These are phyloP conservation scores for Temnothorax rugatulus DNA, from an alignment of 2,888 invertebrate genomes.

Conservation along the genomic window DNA sequence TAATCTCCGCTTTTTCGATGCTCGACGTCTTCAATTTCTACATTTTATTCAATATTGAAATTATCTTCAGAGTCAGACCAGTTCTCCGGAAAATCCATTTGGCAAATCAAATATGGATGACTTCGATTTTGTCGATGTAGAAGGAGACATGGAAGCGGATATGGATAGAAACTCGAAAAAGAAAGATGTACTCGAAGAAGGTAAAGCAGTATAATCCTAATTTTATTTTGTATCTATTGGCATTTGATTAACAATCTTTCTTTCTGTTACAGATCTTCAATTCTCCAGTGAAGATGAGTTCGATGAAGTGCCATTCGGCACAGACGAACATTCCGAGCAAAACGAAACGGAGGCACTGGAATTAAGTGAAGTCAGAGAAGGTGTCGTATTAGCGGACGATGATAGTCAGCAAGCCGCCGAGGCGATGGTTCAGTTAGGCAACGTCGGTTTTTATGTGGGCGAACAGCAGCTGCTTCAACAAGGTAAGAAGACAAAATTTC, in stretches of 20 bases:
- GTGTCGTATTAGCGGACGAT: conserved; percentile 87
- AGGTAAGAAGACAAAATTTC: conserved; percentile 74
- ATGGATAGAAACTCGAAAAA: conserved; percentile 87
- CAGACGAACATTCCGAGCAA: conserved; percentile 86
- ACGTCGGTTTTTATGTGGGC: conserved; percentile 89
- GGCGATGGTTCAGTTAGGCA: conserved; percentile 92
- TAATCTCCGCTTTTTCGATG: not conserved
- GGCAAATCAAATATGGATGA: conserved; percentile 86
- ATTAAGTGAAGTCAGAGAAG: conserved; percentile 80
- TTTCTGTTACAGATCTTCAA: conserved; percentile 88
- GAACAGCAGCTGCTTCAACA: conserved; percentile 84
- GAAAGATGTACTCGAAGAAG: conserved; percentile 92
- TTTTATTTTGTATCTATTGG: not conserved
- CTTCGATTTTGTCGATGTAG: conserved; percentile 90
- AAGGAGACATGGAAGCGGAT: conserved; percentile 86
- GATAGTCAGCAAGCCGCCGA: conserved; percentile 91
- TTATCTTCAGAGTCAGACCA: conserved; percentile 87
- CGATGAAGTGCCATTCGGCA: conserved; percentile 88
- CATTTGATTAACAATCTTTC: conserved; percentile 5
- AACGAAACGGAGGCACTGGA: conserved; percentile 82
- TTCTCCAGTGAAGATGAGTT: conserved; percentile 91
- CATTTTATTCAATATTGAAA: conserved; percentile 9
- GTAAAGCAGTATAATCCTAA: conserved; percentile 84
- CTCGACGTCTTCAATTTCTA: not conserved
- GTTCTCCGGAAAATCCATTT: conserved; percentile 88